Percentiles rank a stretch among this genome's conserved stretches.
Evolutionary conservation across 2,888 invertebrate genomes (phyloP).

Genomic region (Lymantria monacha): DNA sequence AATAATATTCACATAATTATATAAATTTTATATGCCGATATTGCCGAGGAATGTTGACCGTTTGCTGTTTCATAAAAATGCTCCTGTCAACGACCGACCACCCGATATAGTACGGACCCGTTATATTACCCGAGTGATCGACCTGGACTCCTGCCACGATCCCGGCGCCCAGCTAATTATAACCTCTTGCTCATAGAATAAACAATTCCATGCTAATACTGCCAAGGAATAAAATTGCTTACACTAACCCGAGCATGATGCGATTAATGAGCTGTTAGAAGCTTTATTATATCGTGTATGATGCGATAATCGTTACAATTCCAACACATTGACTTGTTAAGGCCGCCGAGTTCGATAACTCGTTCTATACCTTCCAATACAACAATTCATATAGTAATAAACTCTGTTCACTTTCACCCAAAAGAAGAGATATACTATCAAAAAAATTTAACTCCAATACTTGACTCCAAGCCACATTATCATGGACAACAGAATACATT

Average conservation of each 20-base stretch:
- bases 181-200: conserved; percentile 55
- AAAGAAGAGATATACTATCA: too few species aligned
- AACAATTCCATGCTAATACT: conserved; percentile 57
- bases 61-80: conserved; percentile 61
- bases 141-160: conserved; percentile 76
- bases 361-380: conserved; percentile 8
- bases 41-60: conserved; percentile 46
- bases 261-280: conserved; percentile 45
- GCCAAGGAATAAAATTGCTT: conserved; percentile 56
- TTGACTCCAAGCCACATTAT: too few species aligned
- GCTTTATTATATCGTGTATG: conserved; percentile 46
- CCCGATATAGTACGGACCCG: conserved; percentile 71
- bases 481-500: too few species aligned
- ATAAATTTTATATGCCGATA: too few species aligned
- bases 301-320: conserved; percentile 43
- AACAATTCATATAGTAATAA: too few species aligned
- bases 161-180: conserved; percentile 71
- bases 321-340: conserved; percentile 43
- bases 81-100: conserved; percentile 73
- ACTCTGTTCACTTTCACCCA: too few species aligned
- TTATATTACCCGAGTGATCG: conserved; percentile 75
- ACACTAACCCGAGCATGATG: conserved; percentile 31
- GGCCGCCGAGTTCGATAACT: conserved; percentile 39
- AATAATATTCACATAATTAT: too few species aligned
- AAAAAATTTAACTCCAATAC: too few species aligned